Evolutionary conservation across 1,140 invertebrate species (phyloP).

Genomic region (Zeugodacus cucurbitae): DNA sequence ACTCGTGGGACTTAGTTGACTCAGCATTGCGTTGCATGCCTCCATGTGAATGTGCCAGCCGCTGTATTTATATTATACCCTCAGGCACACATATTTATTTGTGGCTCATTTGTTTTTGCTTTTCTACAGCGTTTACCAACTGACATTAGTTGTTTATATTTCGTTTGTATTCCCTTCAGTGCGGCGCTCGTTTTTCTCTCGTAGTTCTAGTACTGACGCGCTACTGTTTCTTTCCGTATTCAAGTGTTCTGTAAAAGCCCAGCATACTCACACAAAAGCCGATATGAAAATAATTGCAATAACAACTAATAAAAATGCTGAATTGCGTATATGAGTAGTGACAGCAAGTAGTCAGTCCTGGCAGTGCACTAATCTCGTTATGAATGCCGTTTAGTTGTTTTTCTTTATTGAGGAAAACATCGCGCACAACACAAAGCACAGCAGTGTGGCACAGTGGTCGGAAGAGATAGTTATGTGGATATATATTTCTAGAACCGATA

Average conservation of each 20-base stretch:
- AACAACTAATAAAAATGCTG: slow-evolving; percentile 32
- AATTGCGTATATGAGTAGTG: neutral
- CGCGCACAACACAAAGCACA: neutral
- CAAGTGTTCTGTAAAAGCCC: neutral
- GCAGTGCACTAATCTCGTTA: slow-evolving; percentile 43
- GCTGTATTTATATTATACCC: neutral
- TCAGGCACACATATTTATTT: neutral
- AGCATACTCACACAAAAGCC: neutral
- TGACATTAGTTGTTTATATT: slow-evolving; percentile 33
- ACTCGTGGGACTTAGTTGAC: slow-evolving; percentile 10
- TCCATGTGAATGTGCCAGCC: slow-evolving; percentile 1
- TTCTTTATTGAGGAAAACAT: neutral
- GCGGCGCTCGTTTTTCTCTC: neutral
- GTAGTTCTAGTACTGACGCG: neutral
- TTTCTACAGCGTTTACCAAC: neutral
- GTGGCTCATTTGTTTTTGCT: neutral
- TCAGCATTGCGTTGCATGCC: slow-evolving; percentile 21
- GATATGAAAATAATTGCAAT: neutral
- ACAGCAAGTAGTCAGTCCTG: neutral
- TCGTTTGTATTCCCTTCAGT: neutral
- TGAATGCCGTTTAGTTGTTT: slow-evolving; percentile 28
- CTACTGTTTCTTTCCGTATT: neutral
- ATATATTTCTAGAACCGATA: too few relatives aligned
- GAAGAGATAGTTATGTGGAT: neutral
- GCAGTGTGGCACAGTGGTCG: neutral